Conservation (phyloP, 2,797 vertebrate genomes). For the Prionace glauca region DNA sequence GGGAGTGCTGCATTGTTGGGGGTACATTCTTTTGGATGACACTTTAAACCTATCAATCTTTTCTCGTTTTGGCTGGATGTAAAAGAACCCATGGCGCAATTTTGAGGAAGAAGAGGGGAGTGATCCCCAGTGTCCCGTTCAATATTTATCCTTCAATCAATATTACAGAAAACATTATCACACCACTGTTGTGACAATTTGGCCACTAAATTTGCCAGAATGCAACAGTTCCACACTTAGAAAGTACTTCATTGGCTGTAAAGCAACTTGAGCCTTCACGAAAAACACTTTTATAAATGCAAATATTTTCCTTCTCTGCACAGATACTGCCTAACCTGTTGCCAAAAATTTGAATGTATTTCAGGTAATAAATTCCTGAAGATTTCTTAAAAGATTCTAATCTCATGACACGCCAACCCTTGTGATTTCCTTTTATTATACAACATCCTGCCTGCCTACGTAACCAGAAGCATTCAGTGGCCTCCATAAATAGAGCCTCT, state of each 20-base stretch:
- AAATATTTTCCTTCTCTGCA: neutral
- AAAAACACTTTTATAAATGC: neutral
- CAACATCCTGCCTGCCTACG: neutral
- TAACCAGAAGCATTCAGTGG: neutral
- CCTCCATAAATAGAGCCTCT: neutral
- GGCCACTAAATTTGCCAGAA: neutral
- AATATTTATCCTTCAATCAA: neutral
- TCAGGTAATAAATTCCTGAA: neutral
- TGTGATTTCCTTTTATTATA: neutral
- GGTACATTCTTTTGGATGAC: neutral
- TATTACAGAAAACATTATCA: neutral
- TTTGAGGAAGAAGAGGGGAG: no score
- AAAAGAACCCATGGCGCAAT: neutral
- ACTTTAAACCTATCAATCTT: neutral
- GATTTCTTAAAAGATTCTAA: neutral
- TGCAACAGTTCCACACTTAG: neutral
- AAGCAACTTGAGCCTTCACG: neutral
- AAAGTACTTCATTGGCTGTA: neutral
- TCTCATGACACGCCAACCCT: neutral
- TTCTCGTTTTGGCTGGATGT: neutral
- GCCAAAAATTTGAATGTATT: neutral
- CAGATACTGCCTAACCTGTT: neutral
- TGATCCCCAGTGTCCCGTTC: no score
- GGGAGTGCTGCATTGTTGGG: neutral
- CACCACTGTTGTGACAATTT: neutral